Evolutionary conservation across 1,140 invertebrate genomes (phyloP).

Genomic region (Trypoxylus dichotomus): DNA sequence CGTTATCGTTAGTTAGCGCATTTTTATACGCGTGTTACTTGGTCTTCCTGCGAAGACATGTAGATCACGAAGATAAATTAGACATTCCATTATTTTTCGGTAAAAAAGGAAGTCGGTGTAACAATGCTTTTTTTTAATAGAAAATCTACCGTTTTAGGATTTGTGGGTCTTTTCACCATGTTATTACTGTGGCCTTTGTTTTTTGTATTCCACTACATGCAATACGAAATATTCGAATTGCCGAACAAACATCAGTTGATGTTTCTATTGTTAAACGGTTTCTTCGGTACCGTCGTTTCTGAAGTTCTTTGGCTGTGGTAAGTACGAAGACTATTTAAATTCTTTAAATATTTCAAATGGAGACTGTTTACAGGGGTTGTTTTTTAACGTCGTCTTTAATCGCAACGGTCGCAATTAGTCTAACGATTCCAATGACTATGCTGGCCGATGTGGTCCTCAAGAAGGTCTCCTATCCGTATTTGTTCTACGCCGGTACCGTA

Average conservation of each 20-base stretch:
- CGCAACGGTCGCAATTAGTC: constrained; percentile 78
- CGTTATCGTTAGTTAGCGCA: constrained; percentile 77
- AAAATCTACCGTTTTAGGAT: constrained; percentile 61
- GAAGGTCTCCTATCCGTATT: constrained; percentile 69
- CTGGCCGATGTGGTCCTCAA: constrained; percentile 79
- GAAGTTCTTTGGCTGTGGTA: constrained; percentile 89
- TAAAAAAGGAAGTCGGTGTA: constrained; percentile 49
- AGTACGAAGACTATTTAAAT: constrained; percentile 1
- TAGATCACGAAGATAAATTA: constrained; percentile 84
- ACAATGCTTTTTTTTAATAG: no score
- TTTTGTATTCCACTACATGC: constrained; percentile 77
- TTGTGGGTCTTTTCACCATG: constrained; percentile 84
- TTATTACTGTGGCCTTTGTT: constrained; percentile 85
- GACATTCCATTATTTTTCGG: constrained; percentile 91
- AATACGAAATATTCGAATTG: constrained; percentile 78
- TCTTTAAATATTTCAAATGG: background rate
- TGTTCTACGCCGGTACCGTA: constrained; percentile 79
- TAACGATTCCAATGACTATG: constrained; percentile 86
- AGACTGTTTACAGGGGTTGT: constrained; percentile 69
- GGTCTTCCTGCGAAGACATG: constrained; percentile 78
- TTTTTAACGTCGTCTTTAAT: constrained; percentile 87
- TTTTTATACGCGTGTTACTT: constrained; percentile 84
- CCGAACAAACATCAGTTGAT: constrained; percentile 78
- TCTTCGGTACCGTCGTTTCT: constrained; percentile 85
- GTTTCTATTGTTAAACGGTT: constrained; percentile 77